Evolutionary conservation across 2,888 invertebrate genomes (phyloP), one percentile per base, ranked within the genome.

Genomic region (Drosophila acutilabella): DNA sequence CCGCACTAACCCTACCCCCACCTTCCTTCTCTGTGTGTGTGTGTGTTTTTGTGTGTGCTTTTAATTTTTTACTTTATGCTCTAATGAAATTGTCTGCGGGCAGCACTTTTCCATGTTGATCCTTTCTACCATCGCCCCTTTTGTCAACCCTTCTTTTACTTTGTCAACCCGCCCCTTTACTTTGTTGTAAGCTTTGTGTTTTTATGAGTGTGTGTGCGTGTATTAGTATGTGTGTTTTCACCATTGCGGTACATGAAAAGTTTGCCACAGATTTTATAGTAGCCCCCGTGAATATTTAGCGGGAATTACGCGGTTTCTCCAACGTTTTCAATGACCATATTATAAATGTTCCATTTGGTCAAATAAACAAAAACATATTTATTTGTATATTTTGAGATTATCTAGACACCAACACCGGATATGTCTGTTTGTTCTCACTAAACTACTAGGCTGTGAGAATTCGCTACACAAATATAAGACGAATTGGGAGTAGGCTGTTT

Each of bases 41-140:
- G 14, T 56, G 38, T 62, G 48, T 44, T 42, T 71, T 52, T 73
- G 53, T 66, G 64, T 71, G 62, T 66, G 65, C 67, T 71, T 71
- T 83, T 70, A 61, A 64, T 71, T 79, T 82, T 69, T 74, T 64
- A 57, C 66, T 75, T 71, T 69, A 66, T 65, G 36, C 70, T 74
- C 71, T 84, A 89, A 89, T 85, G 89, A 89, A 89, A 85, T 89
- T 88, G 85, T 81, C 85, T 88, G 84, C 88, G 89, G 84, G 89
- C 66, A 33, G 56, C 20, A 68, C 67, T 76, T 57, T 61, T 47
- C 33, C 52, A 52, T 66, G 70, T 57, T 64, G 57, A 52, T 41
- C 30, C 30, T 30, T 30, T 30, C 8, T 30, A 30, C 8, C 53
- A 13, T 20, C 36, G 4, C 30, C 8, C 47, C 3, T 40, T 6